Conservation (phyloP, 2,113 vertebrate genomes). For the Psittacus erithacus region DNA sequence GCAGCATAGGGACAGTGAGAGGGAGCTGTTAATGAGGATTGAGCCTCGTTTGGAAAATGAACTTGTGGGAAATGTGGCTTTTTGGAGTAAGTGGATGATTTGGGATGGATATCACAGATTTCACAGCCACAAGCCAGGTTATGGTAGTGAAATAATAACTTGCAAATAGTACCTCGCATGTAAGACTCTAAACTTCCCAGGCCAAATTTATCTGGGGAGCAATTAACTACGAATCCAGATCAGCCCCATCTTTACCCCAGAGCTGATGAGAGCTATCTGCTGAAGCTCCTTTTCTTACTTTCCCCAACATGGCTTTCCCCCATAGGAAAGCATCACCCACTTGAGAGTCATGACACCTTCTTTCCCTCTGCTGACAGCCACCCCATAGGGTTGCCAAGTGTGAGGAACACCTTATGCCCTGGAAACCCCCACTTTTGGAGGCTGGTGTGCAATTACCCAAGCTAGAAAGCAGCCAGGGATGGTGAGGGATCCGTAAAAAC, state of each 20-base stretch:
- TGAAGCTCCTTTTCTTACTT: background rate
- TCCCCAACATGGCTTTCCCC: accelerated
- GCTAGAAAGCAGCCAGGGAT: background rate
- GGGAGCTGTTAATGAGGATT: background rate
- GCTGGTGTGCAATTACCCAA: background rate
- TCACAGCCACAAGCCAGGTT: accelerated
- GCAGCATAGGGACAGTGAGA: accelerated
- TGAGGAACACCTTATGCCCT: background rate
- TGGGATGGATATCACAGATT: background rate
- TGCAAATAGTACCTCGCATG: accelerated
- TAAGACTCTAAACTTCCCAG: accelerated
- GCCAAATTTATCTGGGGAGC: background rate
- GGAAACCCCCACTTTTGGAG: background rate
- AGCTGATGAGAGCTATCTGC: background rate
- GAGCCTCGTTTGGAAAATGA: background rate
- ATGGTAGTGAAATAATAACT: background rate
- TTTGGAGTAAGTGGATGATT: background rate
- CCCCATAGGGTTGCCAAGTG: accelerated
- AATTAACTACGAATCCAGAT: background rate
- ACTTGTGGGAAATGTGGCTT: accelerated
- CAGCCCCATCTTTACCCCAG: background rate
- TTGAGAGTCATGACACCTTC: background rate
- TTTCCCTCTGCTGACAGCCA: background rate
- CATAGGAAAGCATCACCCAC: accelerated
- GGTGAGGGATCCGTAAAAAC: background rate